Percentiles rank a stretch among this genome's conserved stretches.
phyloP scores from a whole-genome alignment of 2,888 invertebrate genomes.

The Gryllus longicercus region DNA sequence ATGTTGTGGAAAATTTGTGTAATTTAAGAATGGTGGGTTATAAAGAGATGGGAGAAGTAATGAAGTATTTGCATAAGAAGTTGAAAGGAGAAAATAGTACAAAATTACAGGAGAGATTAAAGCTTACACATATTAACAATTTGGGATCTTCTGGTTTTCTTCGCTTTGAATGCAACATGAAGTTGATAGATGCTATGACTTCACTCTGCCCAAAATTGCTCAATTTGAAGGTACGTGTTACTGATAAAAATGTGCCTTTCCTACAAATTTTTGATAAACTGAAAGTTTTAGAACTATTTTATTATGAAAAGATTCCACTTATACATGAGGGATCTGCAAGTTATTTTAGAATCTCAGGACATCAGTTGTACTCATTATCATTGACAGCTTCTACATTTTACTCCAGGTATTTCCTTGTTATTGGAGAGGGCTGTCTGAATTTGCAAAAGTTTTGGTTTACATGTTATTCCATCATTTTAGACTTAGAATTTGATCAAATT shows the following conservation, averaged over 20 bases:
- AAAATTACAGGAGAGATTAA: background rate
- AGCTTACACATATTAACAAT: slow-evolving; percentile 5
- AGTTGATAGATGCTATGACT: background rate
- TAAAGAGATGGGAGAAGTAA: background rate
- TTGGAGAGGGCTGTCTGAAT: background rate
- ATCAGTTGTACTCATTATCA: background rate
- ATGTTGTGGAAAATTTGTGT: background rate
- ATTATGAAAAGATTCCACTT: background rate
- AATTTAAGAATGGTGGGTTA: background rate
- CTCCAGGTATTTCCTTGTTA: background rate
- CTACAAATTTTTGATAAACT: background rate
- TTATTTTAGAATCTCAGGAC: background rate
- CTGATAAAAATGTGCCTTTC: background rate
- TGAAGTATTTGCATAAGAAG: background rate
- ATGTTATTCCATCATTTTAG: background rate
- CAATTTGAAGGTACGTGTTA: background rate
- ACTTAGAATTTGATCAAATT: background rate
- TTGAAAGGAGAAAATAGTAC: background rate
- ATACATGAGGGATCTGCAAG: background rate
- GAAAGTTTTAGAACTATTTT: background rate
- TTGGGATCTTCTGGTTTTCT: background rate
- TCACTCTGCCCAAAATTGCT: background rate
- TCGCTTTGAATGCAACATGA: background rate
- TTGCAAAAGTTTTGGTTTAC: background rate
- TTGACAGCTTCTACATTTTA: background rate